Percentiles rank a stretch among this genome's conserved stretches.
Conservation (phyloP, 2,113 vertebrate genomes). For the Plotosus lineatus region DNA sequence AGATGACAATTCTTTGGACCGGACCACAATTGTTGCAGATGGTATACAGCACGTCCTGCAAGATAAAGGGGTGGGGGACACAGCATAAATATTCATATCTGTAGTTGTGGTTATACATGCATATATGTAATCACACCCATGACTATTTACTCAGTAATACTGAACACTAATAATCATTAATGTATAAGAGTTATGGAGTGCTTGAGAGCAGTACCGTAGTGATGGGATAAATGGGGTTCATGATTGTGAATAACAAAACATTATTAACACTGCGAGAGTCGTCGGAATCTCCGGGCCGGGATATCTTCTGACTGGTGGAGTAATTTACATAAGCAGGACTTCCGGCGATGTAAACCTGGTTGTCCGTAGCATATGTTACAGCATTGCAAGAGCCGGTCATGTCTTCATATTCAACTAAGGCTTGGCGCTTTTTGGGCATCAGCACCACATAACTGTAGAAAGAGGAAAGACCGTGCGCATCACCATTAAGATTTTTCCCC, state of each 20-base stretch:
- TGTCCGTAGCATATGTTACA: constrained; percentile 89
- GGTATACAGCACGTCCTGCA: constrained; percentile 91
- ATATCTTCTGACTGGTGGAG: constrained; percentile 96
- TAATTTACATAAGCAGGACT: constrained; percentile 94
- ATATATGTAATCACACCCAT: background rate
- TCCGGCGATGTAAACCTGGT: constrained; percentile 91
- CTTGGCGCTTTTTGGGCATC: constrained; percentile 96
- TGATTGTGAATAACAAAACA: constrained; percentile 89
- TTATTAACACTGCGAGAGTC: constrained; percentile 90
- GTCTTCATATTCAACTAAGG: constrained; percentile 92
- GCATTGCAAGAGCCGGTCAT: constrained; percentile 87
- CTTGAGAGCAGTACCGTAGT: constrained; percentile 74
- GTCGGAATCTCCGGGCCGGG: constrained; percentile 83
- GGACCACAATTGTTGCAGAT: constrained; percentile 95
- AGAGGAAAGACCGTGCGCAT: background rate
- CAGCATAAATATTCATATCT: no score
- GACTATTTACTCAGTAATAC: background rate
- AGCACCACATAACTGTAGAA: constrained; percentile 86
- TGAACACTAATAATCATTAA: background rate
- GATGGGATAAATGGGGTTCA: constrained; percentile 90
- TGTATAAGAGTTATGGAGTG: background rate
- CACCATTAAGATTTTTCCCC: no score
- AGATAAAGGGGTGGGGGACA: background rate
- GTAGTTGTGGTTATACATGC: background rate
- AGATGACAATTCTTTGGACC: constrained; percentile 95